Conservation (phyloP, 2,888 invertebrate species). For the Sthenelais limicola region DNA sequence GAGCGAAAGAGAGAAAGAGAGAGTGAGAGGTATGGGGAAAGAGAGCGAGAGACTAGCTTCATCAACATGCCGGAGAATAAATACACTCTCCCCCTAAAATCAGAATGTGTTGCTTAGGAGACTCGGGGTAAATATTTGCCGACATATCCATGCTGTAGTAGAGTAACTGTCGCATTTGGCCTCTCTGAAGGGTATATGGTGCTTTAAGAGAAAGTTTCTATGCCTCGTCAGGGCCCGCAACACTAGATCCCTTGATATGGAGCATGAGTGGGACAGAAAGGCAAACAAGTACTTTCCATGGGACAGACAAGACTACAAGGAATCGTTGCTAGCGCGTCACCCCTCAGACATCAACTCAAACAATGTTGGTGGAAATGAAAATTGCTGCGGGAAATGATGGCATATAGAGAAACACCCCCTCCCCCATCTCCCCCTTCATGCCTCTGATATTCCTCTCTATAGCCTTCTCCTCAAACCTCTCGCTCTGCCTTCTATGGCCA, state of each 20-base stretch:
- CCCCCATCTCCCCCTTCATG: not conserved
- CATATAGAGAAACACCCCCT: not conserved
- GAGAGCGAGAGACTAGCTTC: too few species aligned
- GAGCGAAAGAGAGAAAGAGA: too few species aligned
- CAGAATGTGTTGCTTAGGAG: too few species aligned
- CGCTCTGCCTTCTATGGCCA: too few species aligned
- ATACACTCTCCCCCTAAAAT: too few species aligned
- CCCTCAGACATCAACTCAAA: not conserved
- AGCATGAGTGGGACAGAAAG: not conserved
- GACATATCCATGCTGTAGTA: constrained; percentile 1
- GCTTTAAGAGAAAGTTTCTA: constrained; percentile 18
- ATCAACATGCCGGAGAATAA: too few species aligned
- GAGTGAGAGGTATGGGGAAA: too few species aligned
- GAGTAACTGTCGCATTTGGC: not conserved
- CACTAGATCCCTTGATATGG: constrained; percentile 32
- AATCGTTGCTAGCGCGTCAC: not conserved
- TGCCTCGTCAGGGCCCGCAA: constrained; percentile 25
- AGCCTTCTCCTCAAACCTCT: not conserved
- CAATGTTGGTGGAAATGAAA: not conserved
- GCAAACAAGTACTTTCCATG: constrained; percentile 29
- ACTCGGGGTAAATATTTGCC: constrained; percentile 18
- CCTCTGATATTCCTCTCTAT: not conserved
- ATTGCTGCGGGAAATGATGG: not conserved
- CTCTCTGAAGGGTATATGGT: not conserved
- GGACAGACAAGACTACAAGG: not conserved